Base-by-base conservation (phyloP, 2,888 invertebrate genomes). In the Scaeva pyrastri region DNA sequence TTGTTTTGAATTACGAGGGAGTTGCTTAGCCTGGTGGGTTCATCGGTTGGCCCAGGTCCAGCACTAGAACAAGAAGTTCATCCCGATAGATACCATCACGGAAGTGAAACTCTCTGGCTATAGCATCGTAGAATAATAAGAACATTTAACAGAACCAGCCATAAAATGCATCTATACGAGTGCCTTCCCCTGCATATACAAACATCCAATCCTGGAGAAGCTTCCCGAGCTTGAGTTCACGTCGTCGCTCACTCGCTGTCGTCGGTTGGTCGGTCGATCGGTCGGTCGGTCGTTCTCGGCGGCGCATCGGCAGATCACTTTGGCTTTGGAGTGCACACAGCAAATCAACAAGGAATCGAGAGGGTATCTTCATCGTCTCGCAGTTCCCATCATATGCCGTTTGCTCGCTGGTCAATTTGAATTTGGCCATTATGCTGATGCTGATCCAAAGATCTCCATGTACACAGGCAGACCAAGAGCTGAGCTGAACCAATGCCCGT, bases 1-100 rank as follows among this genome's bases (percentile, higher is more conserved):
- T 66, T 66, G 73, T 86, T 85, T 81, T 86, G 77, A 86, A 86
- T 81, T 81, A 86, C 85, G 85, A 81, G 81, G 85, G 85, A 81
- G 85, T 86, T 48, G 72, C 81, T n/a, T 76, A 23, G 66, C 2
- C 55, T 81, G 36, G 66, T 45, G 68, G 77, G 77, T 86, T 73
- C 81, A 74, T 70, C 77, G 55, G 58, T 62, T 77, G 48, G n/a
- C n/a, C 60, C 52, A 77, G 76, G 62, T 66, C 64, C 48, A n/a
- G n/a, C n/a, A 66, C 66, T 72, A 50, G 39, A 71, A 55, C 62
- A 66, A 66, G 48, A 66, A 66, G 66, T 76, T 66, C 60, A 70
- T 11, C 68, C 21, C 66, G 62, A 60, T 36, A 73, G 85, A 86
- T 86, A 86, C 85, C 74, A 86, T 86, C 85, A 86, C 85, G 85